Evolutionary conservation across 1,140 invertebrate genomes (phyloP).

Genomic region (Drusus annulatus): DNA sequence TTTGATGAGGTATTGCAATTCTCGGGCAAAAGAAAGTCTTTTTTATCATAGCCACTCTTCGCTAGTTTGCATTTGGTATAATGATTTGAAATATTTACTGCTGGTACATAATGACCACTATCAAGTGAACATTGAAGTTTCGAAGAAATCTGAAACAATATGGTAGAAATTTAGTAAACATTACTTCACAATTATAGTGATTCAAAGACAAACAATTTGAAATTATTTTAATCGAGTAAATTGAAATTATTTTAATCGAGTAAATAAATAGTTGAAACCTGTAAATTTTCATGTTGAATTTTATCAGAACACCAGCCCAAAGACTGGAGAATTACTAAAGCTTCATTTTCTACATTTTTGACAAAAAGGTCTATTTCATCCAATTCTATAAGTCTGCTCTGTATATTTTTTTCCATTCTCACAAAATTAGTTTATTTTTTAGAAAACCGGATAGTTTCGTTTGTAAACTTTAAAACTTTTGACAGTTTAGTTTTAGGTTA

Average conservation of each 20-base stretch:
- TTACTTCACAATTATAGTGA: not conserved
- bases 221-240: too few species aligned
- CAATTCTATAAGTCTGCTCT: constrained; percentile 43
- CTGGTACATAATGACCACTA: constrained; percentile 36
- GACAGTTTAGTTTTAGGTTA: too few species aligned
- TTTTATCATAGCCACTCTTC: not conserved
- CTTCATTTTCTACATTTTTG: constrained; percentile 31
- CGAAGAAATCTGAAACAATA: not conserved
- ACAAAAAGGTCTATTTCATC: constrained; percentile 43
- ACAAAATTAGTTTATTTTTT: too few species aligned
- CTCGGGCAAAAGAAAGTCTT: not conserved
- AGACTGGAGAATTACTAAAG: constrained; percentile 39
- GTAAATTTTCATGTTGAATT: not conserved
- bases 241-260: too few species aligned
- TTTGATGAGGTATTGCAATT: not conserved
- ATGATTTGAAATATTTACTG: constrained; percentile 29
- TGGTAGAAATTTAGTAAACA: not conserved
- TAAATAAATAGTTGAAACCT: too few species aligned
- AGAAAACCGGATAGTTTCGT: too few species aligned
- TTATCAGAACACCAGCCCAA: constrained; percentile 44
- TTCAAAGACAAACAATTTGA: not conserved
- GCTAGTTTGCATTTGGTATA: constrained; percentile 13
- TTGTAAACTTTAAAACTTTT: too few species aligned
- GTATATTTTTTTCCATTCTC: constrained; percentile 10
- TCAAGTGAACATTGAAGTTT: constrained; percentile 46